These are phyloP conservation scores for Tamias sibiricus DNA, from an alignment of 2,113 vertebrate species.

Conservation along the genomic window DNA sequence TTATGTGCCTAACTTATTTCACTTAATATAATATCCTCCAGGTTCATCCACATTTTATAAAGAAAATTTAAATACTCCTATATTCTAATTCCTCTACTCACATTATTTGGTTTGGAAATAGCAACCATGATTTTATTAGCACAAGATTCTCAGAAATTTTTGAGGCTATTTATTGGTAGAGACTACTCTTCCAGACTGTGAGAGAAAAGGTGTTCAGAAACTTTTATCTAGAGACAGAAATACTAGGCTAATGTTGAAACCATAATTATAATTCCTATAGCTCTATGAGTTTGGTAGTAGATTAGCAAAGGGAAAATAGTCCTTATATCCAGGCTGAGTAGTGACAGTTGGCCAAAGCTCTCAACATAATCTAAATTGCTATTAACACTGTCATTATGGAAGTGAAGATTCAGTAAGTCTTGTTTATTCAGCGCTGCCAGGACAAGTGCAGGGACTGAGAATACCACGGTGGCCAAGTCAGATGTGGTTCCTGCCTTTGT, in stretches of 20 bases:
- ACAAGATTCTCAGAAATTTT: neutral
- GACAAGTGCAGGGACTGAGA: neutral
- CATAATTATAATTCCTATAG: neutral
- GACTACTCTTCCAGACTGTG: neutral
- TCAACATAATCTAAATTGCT: neutral
- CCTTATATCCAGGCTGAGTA: neutral
- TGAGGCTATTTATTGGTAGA: neutral
- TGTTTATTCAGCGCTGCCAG: neutral
- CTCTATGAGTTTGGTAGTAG: neutral
- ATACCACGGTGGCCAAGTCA: neutral
- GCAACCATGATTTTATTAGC: neutral
- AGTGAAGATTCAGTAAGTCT: neutral
- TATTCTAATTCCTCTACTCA: slow-evolving; percentile 7
- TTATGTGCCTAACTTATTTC: neutral
- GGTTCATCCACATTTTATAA: neutral
- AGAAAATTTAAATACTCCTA: neutral
- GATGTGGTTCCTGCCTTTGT: neutral
- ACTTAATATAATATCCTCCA: neutral
- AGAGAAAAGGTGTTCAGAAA: neutral
- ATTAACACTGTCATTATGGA: neutral
- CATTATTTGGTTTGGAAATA: neutral
- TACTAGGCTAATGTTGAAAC: neutral
- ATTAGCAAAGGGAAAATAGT: neutral
- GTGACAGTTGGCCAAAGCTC: neutral
- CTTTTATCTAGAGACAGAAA: neutral